These are phyloP conservation scores for Agraylea sexmaculata DNA, from an alignment of 1,140 invertebrate species.

Conservation along the genomic window DNA sequence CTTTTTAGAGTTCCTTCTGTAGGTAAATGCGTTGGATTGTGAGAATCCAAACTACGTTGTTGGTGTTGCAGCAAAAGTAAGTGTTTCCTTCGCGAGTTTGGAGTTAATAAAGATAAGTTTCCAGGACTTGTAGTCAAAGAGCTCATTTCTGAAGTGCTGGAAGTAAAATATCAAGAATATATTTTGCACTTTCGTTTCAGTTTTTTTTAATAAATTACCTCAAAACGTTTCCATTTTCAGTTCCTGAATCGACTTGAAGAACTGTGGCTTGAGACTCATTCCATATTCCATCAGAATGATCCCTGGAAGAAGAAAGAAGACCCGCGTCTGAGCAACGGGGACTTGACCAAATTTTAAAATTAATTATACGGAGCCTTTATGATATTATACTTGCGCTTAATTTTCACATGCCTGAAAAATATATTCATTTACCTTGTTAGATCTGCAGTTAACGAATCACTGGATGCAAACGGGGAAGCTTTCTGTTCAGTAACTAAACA, in stretches of 20 bases:
- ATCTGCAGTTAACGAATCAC: slow-evolving; percentile 65
- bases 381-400: too few species aligned
- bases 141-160: slow-evolving; percentile 44
- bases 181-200: too few species aligned
- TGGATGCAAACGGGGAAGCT: slow-evolving; percentile 63
- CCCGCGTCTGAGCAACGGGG: slow-evolving; percentile 21
- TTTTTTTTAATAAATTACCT: slow-evolving; percentile 25
- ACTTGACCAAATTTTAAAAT: too few species aligned
- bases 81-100: slow-evolving; percentile 62
- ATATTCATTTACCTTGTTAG: slow-evolving; percentile 37
- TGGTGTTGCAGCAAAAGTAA: slow-evolving; percentile 66
- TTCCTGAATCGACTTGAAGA: slow-evolving; percentile 59
- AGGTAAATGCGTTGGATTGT: slow-evolving; percentile 30
- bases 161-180: too few species aligned
- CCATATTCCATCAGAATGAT: slow-evolving; percentile 76
- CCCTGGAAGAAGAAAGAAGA: slow-evolving; percentile 36
- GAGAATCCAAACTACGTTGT: slow-evolving; percentile 64
- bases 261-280: slow-evolving; percentile 78
- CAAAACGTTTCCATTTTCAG: slow-evolving; percentile 46
- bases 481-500: slow-evolving; percentile 28
- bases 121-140: slow-evolving; percentile 42
- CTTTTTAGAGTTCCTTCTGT: slow-evolving; percentile 35
- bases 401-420: neutral
- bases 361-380: too few species aligned
- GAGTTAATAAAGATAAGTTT: slow-evolving; percentile 51